Conservation (phyloP, 2,113 vertebrate genomes). For the Beaufortia kweichowensis region DNA sequence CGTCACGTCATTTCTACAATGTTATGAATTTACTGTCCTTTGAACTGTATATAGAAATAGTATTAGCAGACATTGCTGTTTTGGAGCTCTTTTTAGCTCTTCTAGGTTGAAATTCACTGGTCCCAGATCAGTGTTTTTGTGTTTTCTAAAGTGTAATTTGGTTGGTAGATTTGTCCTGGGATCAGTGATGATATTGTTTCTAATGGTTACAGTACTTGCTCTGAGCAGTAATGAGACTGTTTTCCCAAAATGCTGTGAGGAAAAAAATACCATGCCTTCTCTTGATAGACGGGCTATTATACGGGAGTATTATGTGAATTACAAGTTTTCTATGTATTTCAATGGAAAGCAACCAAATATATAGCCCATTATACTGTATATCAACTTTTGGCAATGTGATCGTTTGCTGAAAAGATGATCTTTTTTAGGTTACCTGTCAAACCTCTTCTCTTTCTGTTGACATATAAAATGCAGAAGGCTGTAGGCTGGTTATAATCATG, state of each 20-base stretch:
- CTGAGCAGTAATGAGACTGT: neutral
- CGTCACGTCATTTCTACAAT: neutral
- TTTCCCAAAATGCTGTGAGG: constrained; percentile 19
- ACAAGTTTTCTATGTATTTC: neutral
- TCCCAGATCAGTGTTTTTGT: neutral
- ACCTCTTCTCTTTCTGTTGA: neutral
- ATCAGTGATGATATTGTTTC: neutral
- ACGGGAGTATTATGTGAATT: too few relatives aligned
- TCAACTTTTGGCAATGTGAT: neutral
- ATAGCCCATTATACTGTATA: neutral
- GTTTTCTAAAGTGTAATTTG: too few relatives aligned
- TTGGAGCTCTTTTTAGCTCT: neutral
- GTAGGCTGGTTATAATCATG: neutral
- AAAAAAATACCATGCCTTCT: neutral
- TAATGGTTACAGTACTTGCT: neutral
- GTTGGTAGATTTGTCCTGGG: neutral
- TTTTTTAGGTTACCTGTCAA: neutral
- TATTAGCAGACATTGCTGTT: too few relatives aligned
- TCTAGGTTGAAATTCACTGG: neutral
- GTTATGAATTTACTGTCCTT: neutral
- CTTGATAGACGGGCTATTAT: too few relatives aligned
- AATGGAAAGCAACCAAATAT: too few relatives aligned
- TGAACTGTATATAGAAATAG: constrained; percentile 3
- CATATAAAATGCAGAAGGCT: neutral
- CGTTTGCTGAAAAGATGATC: neutral